Evolutionary conservation across 2,113 vertebrate species (phyloP), one percentile per base, ranked within the genome.

Genomic region (Actinemys pallida): DNA sequence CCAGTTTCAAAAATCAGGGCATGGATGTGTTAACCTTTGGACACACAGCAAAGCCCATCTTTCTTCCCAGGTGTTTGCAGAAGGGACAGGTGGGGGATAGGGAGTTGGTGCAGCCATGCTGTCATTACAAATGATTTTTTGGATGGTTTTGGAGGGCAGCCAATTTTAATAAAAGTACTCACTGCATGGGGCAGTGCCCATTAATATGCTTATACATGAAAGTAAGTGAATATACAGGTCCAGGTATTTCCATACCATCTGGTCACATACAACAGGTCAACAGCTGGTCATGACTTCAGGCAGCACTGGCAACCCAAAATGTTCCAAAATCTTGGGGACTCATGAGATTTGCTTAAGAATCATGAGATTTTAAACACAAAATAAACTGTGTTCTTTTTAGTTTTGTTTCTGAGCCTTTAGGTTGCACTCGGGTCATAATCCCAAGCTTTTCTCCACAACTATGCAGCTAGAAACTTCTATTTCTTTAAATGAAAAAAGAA

Each of bases 361-460:
- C 69, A 75, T 24, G n/a, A 75, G 17, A 75, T n/a, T 85, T 65
- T 35, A 65, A 52, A 53, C 87, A 85, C 14, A 35, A 39, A 79
- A 90, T 47, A 86, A 88, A 42, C 24, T 7, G 31, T 5, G 3
- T 49, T 24, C 53, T 65, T 16, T 82, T 29, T 17, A 84, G 25
- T 27, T 62, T 62, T 6, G 31, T 53, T 62, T 45, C 65, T 2
- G 17, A 45, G 75, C 69, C 31, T 35, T 76, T 69, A 47, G 3
- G 8, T 24, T 65, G 65, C 57, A 13, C 27, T 0, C 2, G 25
- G 8, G 57, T 72, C 6, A 42, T 0, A 0, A 17, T 82, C 62
- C 52, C 39, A 92, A 89, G 9, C 12, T 72, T 82, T 78, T 69
- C 25, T 84, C n/a, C 0, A 0, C 39, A 86, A 82, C 59, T 31